Evolutionary conservation across 2,888 invertebrate species (phyloP).

Genomic region (Amaurobius ferox): DNA sequence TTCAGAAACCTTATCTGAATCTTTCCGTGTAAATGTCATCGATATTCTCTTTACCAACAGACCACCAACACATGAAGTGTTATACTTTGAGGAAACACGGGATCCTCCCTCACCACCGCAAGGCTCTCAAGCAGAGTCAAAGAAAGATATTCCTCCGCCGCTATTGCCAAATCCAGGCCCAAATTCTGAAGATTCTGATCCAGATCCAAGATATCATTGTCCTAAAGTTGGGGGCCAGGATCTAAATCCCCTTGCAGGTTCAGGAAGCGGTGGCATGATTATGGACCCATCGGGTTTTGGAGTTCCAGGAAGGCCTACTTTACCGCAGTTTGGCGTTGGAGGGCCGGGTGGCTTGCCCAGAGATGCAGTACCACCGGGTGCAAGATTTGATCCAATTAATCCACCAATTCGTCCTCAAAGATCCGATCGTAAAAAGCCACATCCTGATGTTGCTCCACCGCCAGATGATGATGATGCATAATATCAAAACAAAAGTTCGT

Average conservation of each 20-base stretch:
- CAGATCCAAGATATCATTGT: background rate
- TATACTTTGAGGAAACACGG: background rate
- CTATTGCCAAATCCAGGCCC: background rate
- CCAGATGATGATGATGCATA: too few relatives aligned
- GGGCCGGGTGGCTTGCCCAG: conserved; percentile 23
- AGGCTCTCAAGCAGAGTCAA: background rate
- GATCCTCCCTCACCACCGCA: background rate
- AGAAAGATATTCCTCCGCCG: background rate
- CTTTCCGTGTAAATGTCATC: conserved; percentile 22
- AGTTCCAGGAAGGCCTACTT: background rate
- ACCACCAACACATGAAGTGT: background rate
- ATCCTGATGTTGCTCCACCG: conserved; percentile 42
- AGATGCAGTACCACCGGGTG: conserved; percentile 60
- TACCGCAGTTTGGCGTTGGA: conserved; percentile 15
- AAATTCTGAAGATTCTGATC: background rate
- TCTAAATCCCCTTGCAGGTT: conserved; percentile 36
- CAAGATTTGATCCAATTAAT: conserved; percentile 54
- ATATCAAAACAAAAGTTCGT: too few relatives aligned
- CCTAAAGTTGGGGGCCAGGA: conserved; percentile 39
- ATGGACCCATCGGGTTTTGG: conserved; percentile 31
- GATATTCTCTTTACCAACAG: conserved; percentile 5
- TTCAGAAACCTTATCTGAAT: background rate
- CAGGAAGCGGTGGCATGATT: conserved; percentile 38
- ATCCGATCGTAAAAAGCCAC: background rate
- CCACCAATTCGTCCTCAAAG: conserved; percentile 20